Evolutionary conservation across 2,113 vertebrate genomes (phyloP).

Genomic region (Anolis sagrei): DNA sequence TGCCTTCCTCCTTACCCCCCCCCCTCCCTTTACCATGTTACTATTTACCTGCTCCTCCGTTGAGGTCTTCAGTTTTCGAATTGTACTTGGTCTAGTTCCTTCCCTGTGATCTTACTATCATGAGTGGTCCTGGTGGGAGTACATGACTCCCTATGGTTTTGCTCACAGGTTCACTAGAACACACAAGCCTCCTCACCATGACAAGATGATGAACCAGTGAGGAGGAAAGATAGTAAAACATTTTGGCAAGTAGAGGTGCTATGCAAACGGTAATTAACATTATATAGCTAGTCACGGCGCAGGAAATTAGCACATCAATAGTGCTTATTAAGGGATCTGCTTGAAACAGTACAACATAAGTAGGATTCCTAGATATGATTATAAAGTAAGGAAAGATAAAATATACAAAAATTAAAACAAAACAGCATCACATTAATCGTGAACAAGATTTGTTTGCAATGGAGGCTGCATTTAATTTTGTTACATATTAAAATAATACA

Average conservation of each 20-base stretch:
- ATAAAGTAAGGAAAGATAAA: not conserved
- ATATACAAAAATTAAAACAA: not conserved
- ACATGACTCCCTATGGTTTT: no score
- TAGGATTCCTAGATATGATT: not conserved
- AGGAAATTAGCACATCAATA: not conserved
- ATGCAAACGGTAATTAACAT: not conserved
- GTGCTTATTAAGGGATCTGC: not conserved
- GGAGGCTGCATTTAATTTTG: not conserved
- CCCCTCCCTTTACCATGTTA: no score
- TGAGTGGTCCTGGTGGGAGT: no score
- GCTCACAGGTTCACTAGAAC: no score
- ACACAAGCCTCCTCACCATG: no score
- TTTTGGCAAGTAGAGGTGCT: conserved; percentile 5
- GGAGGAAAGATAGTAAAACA: not conserved
- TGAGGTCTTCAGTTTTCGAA: no score
- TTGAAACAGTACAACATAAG: not conserved
- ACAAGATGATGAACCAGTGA: no score
- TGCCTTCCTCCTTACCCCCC: no score
- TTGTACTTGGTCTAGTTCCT: no score
- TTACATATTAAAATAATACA: no score
- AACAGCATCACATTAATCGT: not conserved
- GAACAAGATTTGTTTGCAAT: not conserved
- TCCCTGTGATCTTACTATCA: no score
- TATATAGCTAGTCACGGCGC: not conserved
- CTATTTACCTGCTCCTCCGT: no score